Base-by-base conservation (phyloP, 2,113 vertebrate species). In the Notarius lentiginosus region DNA sequence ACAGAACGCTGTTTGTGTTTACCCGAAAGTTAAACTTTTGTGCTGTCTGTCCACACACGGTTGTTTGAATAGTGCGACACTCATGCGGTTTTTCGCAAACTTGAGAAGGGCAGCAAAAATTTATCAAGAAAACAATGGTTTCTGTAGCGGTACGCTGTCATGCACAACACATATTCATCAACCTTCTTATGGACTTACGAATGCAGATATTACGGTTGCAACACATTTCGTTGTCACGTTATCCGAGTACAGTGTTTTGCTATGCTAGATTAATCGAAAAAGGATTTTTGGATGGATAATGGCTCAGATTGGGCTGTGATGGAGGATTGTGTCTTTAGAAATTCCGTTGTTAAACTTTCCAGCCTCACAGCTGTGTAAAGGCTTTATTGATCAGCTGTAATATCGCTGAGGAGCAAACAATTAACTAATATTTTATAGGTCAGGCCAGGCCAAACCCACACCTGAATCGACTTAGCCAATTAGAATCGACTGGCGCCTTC, bases 1-100 rank as follows among this genome's bases (percentile, higher is more conserved):
- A 83, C 81, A 83, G 47, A 66, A 53, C 81, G 53, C 47, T 66
- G 60, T 53, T 83, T 83, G 60, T 83, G 66, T 83, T 83, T 83
- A 83, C 47, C 47, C 81, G 66, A 66, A 83, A 27, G 81, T 66
- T 83, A n/a, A 66, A 65, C 60, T 66, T 66, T 66, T 83, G 41
- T 83, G 80, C 65, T 61, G 49, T 83, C 61, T 66, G 61, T 66
- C 61, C 47, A 66, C 61, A 66, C 41, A 66, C n/a, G 1, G 12
- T 51, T 30, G 81, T 83, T 66, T 53, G 81, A 27, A 15, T n/a
- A 66, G 81, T 66, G 61, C 47, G 66, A 15, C 47, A 66, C 15
- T 66, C 80, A 41, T 27, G 61, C 3, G 30, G 7, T 76, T 51
- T 79, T 79, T 81, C 49, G 80, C 58, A 61, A 63, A 47, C 80